Evolutionary conservation across 92 coral and sea anemone genomes (phyloP).

Genomic region (Chrysogorgia sp.): DNA sequence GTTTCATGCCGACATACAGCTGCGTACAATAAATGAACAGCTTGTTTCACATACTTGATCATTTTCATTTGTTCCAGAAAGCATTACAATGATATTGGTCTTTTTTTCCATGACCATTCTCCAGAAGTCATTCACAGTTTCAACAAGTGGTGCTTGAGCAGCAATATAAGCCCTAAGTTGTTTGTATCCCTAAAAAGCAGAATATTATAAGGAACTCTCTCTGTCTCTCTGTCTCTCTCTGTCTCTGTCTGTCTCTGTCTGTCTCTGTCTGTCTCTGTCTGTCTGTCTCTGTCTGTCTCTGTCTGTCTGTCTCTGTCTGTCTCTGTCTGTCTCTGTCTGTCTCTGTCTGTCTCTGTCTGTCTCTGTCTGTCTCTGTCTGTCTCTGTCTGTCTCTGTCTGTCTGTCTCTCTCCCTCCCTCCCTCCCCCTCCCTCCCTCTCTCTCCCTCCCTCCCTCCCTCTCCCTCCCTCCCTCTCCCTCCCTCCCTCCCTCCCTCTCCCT

Average conservation of each 20-base stretch:
- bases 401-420: neutral
- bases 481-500: neutral
- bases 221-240: no score
- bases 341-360: no score
- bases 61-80: constrained; percentile 79
- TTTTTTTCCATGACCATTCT: constrained; percentile 95
- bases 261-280: no score
- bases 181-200: constrained; percentile 77
- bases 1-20: no score
- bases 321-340: no score
- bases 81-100: constrained; percentile 85
- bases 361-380: no score
- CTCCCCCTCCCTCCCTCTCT: neutral
- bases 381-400: neutral
- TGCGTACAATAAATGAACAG: no score
- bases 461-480: neutral
- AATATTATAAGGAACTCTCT: neutral
- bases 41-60: no score
- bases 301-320: no score
- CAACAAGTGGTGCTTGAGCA: constrained; percentile 88
- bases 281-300: no score
- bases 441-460: neutral
- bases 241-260: no score
- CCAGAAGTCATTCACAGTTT: constrained; percentile 96
- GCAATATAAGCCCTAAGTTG: constrained; percentile 86